Percentiles rank a stretch among this genome's conserved stretches.
Conservation (phyloP, 2,888 invertebrate species). For the Lepidonotus clava region DNA sequence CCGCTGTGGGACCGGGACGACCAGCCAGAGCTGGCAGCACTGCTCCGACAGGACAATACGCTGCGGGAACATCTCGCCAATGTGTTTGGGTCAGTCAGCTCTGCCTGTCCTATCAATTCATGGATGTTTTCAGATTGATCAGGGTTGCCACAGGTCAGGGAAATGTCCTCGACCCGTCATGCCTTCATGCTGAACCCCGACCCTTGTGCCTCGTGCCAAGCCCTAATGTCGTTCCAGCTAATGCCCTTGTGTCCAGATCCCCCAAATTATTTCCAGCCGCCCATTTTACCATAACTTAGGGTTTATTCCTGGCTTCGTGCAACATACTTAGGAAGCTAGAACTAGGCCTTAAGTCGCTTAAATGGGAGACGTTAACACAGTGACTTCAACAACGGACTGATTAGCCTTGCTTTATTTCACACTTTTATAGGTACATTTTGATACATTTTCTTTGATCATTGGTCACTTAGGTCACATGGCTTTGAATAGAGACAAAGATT, state of each 20-base stretch:
- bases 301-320: too few species aligned
- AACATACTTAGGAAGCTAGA: too few species aligned
- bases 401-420: too few species aligned
- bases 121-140: not conserved
- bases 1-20: slow-evolving; percentile 8
- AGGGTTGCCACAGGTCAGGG: not conserved
- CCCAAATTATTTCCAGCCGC: too few species aligned
- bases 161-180: not conserved
- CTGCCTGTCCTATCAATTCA: not conserved
- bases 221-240: not conserved
- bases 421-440: too few species aligned
- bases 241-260: not conserved
- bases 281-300: too few species aligned
- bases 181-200: not conserved
- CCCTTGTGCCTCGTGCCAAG: not conserved
- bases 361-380: too few species aligned
- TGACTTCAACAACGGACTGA: too few species aligned
- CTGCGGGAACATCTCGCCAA: not conserved
- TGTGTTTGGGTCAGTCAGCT: not conserved
- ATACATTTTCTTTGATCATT: too few species aligned
- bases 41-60: not conserved
- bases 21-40: not conserved
- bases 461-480: too few species aligned
- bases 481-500: too few species aligned
- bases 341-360: too few species aligned